A percentile compares a stretch with the other conserved stretches of the same genome.
phyloP scores from a whole-genome alignment of 2,797 vertebrate genomes.

The Poeciliopsis presidionis region DNA sequence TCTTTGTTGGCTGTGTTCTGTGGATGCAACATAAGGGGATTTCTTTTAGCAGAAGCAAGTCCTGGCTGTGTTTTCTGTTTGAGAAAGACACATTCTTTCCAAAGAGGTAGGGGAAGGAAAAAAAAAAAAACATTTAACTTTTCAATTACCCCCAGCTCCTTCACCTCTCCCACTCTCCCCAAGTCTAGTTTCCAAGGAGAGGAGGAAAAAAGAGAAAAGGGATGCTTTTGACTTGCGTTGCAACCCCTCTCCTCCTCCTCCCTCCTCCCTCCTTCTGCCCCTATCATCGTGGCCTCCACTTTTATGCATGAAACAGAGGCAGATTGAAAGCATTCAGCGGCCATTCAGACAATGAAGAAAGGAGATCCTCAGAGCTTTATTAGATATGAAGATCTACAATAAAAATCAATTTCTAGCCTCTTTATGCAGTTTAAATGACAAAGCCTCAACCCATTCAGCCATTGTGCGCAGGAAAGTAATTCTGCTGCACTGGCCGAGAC shows the following conservation, averaged over 20 bases:
- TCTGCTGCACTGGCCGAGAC: slow-evolving; percentile 93
- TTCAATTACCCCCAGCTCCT: slow-evolving; percentile 84
- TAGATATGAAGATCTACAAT: slow-evolving; percentile 99
- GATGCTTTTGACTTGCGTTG: slow-evolving; percentile 74
- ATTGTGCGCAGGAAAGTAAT: slow-evolving; percentile 99
- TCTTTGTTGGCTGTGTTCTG: slow-evolving; percentile 53
- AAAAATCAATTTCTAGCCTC: slow-evolving; percentile 99
- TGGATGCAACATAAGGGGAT: slow-evolving; percentile 45
- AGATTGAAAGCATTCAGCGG: slow-evolving; percentile 99
- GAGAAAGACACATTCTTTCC: slow-evolving; percentile 77
- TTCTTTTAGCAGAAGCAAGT: slow-evolving; percentile 58
- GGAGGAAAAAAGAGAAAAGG: slow-evolving; percentile 64
- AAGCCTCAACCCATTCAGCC: slow-evolving; percentile 97
- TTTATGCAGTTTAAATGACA: slow-evolving; percentile 99
- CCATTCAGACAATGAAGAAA: slow-evolving; percentile 99
- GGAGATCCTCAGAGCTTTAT: slow-evolving; percentile 99
- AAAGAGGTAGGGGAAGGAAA: slow-evolving; percentile 43
- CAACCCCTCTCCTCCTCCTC: slow-evolving; percentile 27
- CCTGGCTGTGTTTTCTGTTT: slow-evolving; percentile 74
- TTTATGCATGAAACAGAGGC: slow-evolving; percentile 99
- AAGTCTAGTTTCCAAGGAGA: slow-evolving; percentile 85
- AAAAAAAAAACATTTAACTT: slow-evolving; percentile 80
- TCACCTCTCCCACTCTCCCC: slow-evolving; percentile 83
- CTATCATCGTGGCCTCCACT: slow-evolving; percentile 84
- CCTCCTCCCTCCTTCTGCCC: slow-evolving; percentile 74